Conservation (phyloP, 2,797 vertebrate species). For the Lutjanus argentimaculatus region DNA sequence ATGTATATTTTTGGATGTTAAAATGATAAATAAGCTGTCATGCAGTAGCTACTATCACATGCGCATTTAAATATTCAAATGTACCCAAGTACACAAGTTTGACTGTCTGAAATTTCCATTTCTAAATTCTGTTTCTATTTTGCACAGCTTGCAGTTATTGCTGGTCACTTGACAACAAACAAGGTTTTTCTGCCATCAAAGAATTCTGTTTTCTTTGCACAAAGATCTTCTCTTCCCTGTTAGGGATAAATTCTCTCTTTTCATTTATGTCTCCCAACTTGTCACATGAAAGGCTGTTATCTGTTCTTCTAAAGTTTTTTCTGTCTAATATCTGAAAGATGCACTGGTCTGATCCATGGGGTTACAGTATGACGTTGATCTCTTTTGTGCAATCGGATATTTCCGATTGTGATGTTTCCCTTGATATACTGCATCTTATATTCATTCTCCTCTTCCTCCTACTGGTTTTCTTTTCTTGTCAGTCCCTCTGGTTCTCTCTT, state of each 20-base stretch:
- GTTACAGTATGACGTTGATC: conserved; percentile 65
- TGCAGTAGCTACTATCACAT: neutral
- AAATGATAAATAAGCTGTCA: conserved; percentile 17
- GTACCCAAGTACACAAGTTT: neutral
- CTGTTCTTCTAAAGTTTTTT: conserved; percentile 44
- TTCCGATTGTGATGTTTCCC: conserved; percentile 55
- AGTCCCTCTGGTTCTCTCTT: conserved; percentile 21
- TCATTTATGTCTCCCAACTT: conserved; percentile 60
- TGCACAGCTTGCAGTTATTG: conserved; percentile 23
- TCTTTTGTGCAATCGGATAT: conserved; percentile 63
- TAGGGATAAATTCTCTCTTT: conserved; percentile 50
- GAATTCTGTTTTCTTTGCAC: conserved; percentile 27
- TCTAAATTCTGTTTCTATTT: conserved; percentile 22
- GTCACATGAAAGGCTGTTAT: conserved; percentile 78
- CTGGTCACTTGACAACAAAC: conserved; percentile 57
- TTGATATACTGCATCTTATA: conserved; percentile 34
- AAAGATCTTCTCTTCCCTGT: conserved; percentile 67
- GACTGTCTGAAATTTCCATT: conserved; percentile 23
- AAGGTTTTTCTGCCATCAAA: conserved; percentile 50
- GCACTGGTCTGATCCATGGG: conserved; percentile 56
- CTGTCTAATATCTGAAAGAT: conserved; percentile 59
- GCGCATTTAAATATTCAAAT: conserved; percentile 21
- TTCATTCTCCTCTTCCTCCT: conserved; percentile 28
- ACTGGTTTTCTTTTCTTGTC: conserved; percentile 26
- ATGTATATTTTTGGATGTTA: neutral